phyloP scores from a whole-genome alignment of 1,140 invertebrate species.

The Trachymyrmex septentrionalis region DNA sequence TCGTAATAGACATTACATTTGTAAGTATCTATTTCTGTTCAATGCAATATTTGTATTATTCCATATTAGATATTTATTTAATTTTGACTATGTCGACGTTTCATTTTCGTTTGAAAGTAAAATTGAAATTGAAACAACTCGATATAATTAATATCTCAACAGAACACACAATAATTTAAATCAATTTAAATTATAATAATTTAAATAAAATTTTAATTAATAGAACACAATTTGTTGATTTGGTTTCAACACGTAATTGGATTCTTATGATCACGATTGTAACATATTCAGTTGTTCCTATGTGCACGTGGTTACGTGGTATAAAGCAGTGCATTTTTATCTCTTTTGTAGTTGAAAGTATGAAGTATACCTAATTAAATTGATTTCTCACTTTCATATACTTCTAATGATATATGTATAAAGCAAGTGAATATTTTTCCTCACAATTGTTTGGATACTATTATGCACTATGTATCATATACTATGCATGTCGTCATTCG shows the following conservation, averaged over 20 bases:
- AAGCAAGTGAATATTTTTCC: not conserved
- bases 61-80: not conserved
- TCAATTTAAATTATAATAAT: no score
- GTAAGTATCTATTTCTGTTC: not conserved
- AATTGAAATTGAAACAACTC: not conserved
- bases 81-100: no score
- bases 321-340: conserved; percentile 2
- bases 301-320: conserved; percentile 37
- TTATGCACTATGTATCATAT: not conserved
- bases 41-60: not conserved
- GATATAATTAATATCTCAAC: not conserved
- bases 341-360: conserved; percentile 53
- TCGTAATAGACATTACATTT: not conserved
- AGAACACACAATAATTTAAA: not conserved
- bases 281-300: not conserved
- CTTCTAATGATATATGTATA: not conserved
- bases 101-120: not conserved
- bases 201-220: not conserved
- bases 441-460: not conserved
- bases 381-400: not conserved
- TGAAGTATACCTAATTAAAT: not conserved
- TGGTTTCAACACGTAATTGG: not conserved
- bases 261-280: not conserved
- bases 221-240: not conserved
- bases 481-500: not conserved